Percentiles rank a stretch among this genome's conserved stretches.
Conservation (phyloP, 2,797 vertebrate genomes). For the Selene dorsalis region DNA sequence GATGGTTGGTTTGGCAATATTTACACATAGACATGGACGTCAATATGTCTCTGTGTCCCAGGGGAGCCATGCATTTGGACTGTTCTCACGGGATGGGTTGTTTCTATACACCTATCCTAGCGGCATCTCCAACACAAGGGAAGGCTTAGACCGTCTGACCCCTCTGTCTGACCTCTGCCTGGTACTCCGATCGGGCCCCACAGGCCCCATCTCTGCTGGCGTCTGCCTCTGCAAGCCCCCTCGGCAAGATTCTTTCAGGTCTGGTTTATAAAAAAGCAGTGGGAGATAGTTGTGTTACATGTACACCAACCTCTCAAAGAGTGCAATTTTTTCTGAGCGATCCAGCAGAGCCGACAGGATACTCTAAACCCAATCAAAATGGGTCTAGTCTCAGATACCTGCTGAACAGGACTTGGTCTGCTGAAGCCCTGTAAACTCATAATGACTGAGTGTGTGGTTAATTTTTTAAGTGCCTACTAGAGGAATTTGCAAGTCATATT, state of each 20-base stretch:
- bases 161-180: conserved; percentile 61
- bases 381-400: conserved; percentile 25
- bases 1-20: conserved; percentile 54
- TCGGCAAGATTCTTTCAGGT: conserved; percentile 65
- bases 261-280: conserved; percentile 43
- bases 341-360: neutral
- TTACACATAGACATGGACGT: conserved; percentile 18
- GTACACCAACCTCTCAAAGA: conserved; percentile 20
- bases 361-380: conserved; percentile 21
- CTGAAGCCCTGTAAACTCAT: neutral
- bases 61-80: conserved; percentile 48
- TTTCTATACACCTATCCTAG: conserved; percentile 66
- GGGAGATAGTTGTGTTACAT: conserved; percentile 19
- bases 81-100: conserved; percentile 75
- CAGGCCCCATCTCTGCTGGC: conserved; percentile 25
- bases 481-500: neutral
- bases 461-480: neutral
- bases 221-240: conserved; percentile 43
- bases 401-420: neutral
- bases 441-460: neutral
- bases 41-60: conserved; percentile 39
- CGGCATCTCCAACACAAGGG: conserved; percentile 55
- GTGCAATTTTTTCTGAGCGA: conserved; percentile 3
- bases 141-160: conserved; percentile 76
- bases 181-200: conserved; percentile 50